These are phyloP conservation scores for Poeciliopsis retropinna DNA, from an alignment of 2,113 vertebrate genomes.

Conservation along the genomic window DNA sequence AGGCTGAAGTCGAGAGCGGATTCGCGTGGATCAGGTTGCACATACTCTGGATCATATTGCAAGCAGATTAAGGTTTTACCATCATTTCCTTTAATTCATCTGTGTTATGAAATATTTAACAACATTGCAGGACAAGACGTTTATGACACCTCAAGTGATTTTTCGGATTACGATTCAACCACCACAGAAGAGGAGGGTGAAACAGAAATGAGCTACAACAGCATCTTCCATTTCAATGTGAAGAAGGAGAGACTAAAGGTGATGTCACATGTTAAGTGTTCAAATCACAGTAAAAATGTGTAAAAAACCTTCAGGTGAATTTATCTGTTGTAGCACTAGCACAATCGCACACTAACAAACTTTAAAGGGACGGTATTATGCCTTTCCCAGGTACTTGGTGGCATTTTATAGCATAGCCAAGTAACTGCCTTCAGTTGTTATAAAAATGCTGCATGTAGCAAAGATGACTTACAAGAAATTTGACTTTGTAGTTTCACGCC, in stretches of 20 bases:
- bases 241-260: slow-evolving; percentile 16
- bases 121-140: slow-evolving; percentile 19
- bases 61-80: slow-evolving; percentile 26
- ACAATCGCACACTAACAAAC: background rate
- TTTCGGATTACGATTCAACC: no score
- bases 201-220: slow-evolving; percentile 18
- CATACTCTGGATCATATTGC: slow-evolving; percentile 10
- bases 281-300: no score
- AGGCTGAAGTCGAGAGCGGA: slow-evolving; percentile 28
- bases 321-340: background rate
- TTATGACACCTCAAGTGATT: background rate
- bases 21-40: slow-evolving; percentile 40
- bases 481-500: no score
- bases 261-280: background rate
- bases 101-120: slow-evolving; percentile 28
- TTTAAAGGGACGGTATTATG: no score
- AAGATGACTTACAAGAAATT: no score
- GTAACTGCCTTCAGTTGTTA: no score
- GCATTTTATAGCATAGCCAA: no score
- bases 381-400: no score
- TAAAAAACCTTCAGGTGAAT: background rate
- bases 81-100: slow-evolving; percentile 11
- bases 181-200: background rate
- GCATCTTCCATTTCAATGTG: slow-evolving; percentile 10
- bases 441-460: no score